Conservation (phyloP, 1,140 invertebrate genomes). For the Schlechtendalia chinensis region DNA sequence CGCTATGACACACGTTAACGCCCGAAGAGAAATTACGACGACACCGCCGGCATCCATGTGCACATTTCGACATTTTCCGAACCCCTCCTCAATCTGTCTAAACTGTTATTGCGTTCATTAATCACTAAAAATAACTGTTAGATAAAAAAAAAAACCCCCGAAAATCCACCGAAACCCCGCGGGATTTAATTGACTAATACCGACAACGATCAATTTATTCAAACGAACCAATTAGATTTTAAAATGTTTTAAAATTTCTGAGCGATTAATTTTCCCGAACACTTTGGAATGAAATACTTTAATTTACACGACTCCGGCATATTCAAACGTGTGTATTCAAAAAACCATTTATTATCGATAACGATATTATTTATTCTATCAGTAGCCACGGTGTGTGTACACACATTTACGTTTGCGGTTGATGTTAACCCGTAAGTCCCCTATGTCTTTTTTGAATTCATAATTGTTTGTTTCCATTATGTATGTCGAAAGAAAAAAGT, state of each 20-base stretch:
- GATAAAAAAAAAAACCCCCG: constrained; percentile 3
- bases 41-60: constrained; percentile 12
- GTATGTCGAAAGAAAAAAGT: not conserved
- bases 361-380: not conserved
- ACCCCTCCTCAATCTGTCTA: constrained; percentile 1
- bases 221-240: no score
- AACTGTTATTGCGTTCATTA: constrained; percentile 34
- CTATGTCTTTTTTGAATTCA: not conserved
- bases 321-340: no score
- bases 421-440: not conserved
- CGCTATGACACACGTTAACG: constrained; percentile 26
- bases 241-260: no score
- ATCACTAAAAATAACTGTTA: constrained; percentile 12
- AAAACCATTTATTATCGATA: no score
- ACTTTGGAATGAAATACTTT: no score
- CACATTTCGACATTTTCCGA: constrained; percentile 21
- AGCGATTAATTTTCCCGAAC: no score
- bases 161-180: not conserved
- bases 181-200: not conserved
- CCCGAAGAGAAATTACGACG: constrained; percentile 34
- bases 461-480: not conserved
- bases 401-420: not conserved
- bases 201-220: no score
- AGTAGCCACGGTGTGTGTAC: not conserved
- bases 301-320: no score